These are phyloP conservation scores for Agrochola litura DNA, from an alignment of 2,888 invertebrate genomes.

Conservation along the genomic window DNA sequence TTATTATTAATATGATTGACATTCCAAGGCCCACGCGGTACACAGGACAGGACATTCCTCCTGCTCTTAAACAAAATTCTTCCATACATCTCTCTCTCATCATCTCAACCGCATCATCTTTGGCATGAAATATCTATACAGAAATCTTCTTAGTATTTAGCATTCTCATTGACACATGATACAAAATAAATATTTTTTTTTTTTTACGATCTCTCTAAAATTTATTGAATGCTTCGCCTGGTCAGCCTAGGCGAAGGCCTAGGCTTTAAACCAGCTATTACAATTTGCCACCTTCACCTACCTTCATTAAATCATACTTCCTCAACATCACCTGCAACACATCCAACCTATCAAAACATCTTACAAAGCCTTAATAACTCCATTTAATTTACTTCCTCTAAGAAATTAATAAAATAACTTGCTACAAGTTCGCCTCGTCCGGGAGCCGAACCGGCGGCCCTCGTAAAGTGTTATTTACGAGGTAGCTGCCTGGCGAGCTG, in stretches of 20 bases:
- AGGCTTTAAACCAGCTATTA: background rate
- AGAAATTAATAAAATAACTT: constrained; percentile 66
- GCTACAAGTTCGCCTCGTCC: constrained; percentile 56
- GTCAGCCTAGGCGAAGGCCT: background rate
- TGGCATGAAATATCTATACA: too few species aligned
- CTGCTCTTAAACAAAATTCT: too few species aligned
- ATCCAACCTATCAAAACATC: constrained; percentile 28
- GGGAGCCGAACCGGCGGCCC: constrained; percentile 60
- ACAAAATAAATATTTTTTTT: too few species aligned
- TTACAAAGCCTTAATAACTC: constrained; percentile 35
- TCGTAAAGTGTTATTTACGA: constrained; percentile 66
- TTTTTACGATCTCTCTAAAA: background rate
- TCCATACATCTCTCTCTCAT: too few species aligned
- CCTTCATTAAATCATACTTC: background rate
- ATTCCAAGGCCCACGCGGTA: too few species aligned
- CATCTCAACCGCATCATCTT: too few species aligned
- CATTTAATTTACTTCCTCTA: constrained; percentile 56
- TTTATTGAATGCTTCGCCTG: too few species aligned
- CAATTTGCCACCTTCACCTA: background rate
- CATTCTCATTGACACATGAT: too few species aligned
- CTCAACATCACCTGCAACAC: background rate
- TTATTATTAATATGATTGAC: too few species aligned
- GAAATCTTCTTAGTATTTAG: too few species aligned
- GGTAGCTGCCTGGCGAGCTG: constrained; percentile 39
- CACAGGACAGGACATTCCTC: too few species aligned